A percentile compares a stretch with the other conserved stretches of the same genome.
These are phyloP conservation scores for Siphlonurus alternatus DNA, from an alignment of 2,888 invertebrate species.

Conservation along the genomic window DNA sequence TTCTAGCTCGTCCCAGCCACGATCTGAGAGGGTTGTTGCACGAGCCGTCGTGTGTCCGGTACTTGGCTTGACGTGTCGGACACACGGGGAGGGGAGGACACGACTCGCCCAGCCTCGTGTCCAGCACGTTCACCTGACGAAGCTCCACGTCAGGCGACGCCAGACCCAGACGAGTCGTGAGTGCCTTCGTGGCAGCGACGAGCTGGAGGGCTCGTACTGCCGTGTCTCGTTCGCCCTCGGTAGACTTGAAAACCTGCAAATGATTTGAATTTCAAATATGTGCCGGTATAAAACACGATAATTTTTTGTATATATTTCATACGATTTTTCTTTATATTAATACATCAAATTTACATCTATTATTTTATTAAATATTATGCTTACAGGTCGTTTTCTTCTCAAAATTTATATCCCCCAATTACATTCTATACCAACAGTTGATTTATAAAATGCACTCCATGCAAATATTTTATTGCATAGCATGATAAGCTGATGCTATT, in stretches of 20 bases:
- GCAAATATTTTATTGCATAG: too few relatives aligned
- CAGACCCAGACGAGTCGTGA: background rate
- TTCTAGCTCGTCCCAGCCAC: conserved; percentile 45
- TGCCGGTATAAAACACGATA: too few relatives aligned
- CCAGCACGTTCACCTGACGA: background rate
- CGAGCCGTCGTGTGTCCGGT: conserved; percentile 47
- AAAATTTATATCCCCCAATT: too few relatives aligned
- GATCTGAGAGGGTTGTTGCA: conserved; percentile 46
- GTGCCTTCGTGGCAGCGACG: background rate
- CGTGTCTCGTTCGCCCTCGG: conserved; percentile 37
- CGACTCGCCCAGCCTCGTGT: conserved; percentile 4
- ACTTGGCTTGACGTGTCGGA: conserved; percentile 28
- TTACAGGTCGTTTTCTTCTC: too few relatives aligned
- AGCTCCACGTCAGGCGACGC: background rate
- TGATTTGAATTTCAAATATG: too few relatives aligned
- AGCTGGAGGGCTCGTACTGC: conserved; percentile 13
- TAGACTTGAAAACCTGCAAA: conserved; percentile 23
- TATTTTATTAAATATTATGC: too few relatives aligned
- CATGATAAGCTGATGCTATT: too few relatives aligned
- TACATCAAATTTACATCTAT: too few relatives aligned
- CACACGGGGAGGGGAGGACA: conserved; percentile 1
- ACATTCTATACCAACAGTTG: too few relatives aligned
- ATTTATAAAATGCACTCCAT: too few relatives aligned
- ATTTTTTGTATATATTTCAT: too few relatives aligned
- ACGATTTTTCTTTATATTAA: too few relatives aligned